Conservation (phyloP, 2,113 vertebrate species). For the Meleagris gallopavo region DNA sequence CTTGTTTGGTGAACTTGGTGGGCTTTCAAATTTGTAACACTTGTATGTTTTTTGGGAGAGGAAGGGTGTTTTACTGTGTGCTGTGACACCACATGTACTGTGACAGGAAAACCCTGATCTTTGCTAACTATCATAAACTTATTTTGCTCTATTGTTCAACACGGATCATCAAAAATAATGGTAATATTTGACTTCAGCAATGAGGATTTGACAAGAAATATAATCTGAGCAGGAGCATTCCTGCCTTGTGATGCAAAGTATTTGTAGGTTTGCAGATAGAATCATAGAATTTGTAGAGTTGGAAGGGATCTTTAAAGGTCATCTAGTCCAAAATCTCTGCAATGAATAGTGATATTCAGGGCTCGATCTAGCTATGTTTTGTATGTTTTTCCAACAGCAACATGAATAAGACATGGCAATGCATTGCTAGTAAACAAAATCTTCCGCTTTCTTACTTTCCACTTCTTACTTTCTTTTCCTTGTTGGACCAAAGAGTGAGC, state of each 20-base stretch:
- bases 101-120: neutral
- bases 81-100: neutral
- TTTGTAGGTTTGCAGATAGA: too few species aligned
- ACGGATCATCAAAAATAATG: neutral
- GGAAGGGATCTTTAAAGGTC: too few species aligned
- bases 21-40: neutral
- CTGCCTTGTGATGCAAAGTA: neutral
- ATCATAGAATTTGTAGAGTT: too few species aligned
- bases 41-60: neutral
- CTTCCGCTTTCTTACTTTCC: neutral
- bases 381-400: neutral
- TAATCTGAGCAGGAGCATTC: neutral
- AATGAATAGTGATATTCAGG: too few species aligned
- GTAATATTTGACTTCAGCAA: neutral
- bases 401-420: neutral
- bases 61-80: neutral
- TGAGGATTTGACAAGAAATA: neutral
- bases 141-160: neutral
- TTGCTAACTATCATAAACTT: neutral
- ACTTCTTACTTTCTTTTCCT: neutral
- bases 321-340: too few species aligned
- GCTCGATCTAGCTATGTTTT: neutral
- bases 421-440: slow-evolving; percentile 34
- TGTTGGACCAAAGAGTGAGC: slow-evolving; percentile 19
- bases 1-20: neutral